phyloP scores from a whole-genome alignment of 1,140 invertebrate genomes.

The Goniozus legneri region DNA sequence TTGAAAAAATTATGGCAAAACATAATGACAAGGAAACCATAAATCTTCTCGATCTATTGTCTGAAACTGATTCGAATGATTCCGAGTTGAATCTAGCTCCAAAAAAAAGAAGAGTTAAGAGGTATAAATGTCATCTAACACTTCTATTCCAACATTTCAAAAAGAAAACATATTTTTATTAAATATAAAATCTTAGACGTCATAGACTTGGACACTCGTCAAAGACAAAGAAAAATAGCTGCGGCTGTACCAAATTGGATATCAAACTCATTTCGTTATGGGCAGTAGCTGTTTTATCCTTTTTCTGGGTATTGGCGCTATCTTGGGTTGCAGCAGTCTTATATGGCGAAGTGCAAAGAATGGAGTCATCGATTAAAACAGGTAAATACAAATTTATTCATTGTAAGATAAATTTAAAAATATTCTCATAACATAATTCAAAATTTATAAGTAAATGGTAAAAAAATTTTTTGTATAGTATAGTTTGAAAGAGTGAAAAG shows the following conservation, averaged over 20 bases:
- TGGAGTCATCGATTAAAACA: constrained; percentile 50
- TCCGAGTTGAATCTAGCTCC: constrained; percentile 61
- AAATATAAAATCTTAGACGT: constrained; percentile 22
- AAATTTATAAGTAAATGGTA: no score
- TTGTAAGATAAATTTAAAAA: constrained; percentile 4
- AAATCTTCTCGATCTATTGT: constrained; percentile 60
- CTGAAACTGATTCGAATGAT: constrained; percentile 61
- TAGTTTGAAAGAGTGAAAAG: no score
- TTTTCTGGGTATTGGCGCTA: constrained; percentile 49
- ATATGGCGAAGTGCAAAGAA: constrained; percentile 50
- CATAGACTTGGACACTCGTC: constrained; percentile 23
- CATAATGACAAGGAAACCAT: constrained; percentile 63
- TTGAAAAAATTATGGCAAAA: constrained; percentile 36
- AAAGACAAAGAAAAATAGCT: constrained; percentile 31
- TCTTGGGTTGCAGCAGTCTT: constrained; percentile 53
- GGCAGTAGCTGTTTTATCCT: constrained; percentile 41
- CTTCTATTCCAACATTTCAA: neutral
- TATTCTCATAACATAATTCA: no score
- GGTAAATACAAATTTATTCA: constrained; percentile 37
- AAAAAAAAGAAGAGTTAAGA: constrained; percentile 55
- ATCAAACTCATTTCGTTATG: constrained; percentile 40
- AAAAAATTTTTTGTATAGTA: no score
- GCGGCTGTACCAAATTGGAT: constrained; percentile 34
- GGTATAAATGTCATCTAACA: constrained; percentile 38
- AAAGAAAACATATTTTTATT: neutral